Base-by-base conservation (phyloP, 2,113 vertebrate species). In the Amazona guildingii region DNA sequence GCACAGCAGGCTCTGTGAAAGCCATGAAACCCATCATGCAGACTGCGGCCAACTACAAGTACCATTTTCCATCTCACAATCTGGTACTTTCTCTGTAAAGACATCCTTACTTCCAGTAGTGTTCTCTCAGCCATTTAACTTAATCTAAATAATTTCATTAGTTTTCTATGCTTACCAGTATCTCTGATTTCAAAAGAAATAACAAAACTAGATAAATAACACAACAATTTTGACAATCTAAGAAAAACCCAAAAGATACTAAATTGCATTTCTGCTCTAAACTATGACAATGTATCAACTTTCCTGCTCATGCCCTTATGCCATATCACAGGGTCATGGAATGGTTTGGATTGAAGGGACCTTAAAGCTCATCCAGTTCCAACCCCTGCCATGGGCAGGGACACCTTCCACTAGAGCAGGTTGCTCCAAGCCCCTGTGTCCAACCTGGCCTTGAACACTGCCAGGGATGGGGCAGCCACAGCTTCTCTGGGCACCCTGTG, bases 301-400 rank as follows among this genome's bases (percentile, higher is more conserved):
- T 84, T 54, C 57, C 29, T 59, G 29, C 46, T 69, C 3, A 0
- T 29, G 57, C 43, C 31, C 63, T 57, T 44, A 48, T 44, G n/a
- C 33, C 57, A 70, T 24, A 35, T 35, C 57, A n/a, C 4, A 59
- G 57, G 24, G 21, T 35, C 33, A 35, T 10, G 21, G 57, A 59
- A 24, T 24, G 21, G 21, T 59, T 59, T 59, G 33, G 33, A 21
- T 35, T 59, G 57, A 35, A 59, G 21, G 57, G 13, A 59, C 13
- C 21, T 59, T 24, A 35, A 35, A 35, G 21, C 55, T n/a, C 55
- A 4, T 7, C 33, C 20, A 15, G 33, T 15, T 23, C 55, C 33
- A 59, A n/a, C 20, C 33, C 33, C 33, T 59, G 20, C 33, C 33
- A 24, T 0, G 2, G 13, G 57, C 33, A 35, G 13, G 0, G 57